Percentiles rank a stretch among this genome's conserved stretches.
Conservation (phyloP, 1,140 invertebrate genomes). For the Macrocentrus cingulum region DNA sequence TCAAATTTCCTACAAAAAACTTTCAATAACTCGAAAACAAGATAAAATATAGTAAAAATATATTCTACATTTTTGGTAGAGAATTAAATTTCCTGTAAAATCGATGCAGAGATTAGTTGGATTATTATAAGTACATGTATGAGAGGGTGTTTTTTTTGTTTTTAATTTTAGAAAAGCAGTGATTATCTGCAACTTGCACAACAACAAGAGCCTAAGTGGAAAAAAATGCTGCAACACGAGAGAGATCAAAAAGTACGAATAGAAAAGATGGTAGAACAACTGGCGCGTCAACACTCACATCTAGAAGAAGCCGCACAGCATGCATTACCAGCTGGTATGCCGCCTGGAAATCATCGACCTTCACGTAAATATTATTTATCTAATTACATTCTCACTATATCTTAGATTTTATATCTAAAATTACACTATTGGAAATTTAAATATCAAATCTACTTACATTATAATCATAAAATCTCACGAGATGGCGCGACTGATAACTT, state of each 20-base stretch:
- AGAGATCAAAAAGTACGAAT: slow-evolving; percentile 90
- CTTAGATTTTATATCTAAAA: background rate
- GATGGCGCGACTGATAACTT: slow-evolving; percentile 9
- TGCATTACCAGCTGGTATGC: slow-evolving; percentile 56
- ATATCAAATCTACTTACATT: too few relatives aligned
- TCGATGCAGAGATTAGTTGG: too few relatives aligned
- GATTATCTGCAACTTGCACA: slow-evolving; percentile 88
- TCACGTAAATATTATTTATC: slow-evolving; percentile 52
- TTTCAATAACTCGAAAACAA: too few relatives aligned
- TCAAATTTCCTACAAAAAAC: too few relatives aligned
- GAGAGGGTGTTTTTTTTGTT: background rate
- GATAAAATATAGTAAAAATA: too few relatives aligned
- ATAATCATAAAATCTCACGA: background rate
- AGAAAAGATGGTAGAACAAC: slow-evolving; percentile 95
- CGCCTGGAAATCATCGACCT: slow-evolving; percentile 41
- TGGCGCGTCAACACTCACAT: slow-evolving; percentile 93
- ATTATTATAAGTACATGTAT: too few relatives aligned
- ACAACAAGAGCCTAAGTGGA: slow-evolving; percentile 86
- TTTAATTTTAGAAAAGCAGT: slow-evolving; percentile 72
- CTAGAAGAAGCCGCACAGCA: slow-evolving; percentile 81
- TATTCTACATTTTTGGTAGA: too few relatives aligned
- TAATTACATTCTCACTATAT: slow-evolving; percentile 13
- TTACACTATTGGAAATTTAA: too few relatives aligned
- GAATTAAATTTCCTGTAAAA: too few relatives aligned
- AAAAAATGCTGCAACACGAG: slow-evolving; percentile 89